Percentiles rank a stretch among this genome's conserved stretches.
Conservation (phyloP, 2,888 invertebrate species). For the Harpalus rubripes region DNA sequence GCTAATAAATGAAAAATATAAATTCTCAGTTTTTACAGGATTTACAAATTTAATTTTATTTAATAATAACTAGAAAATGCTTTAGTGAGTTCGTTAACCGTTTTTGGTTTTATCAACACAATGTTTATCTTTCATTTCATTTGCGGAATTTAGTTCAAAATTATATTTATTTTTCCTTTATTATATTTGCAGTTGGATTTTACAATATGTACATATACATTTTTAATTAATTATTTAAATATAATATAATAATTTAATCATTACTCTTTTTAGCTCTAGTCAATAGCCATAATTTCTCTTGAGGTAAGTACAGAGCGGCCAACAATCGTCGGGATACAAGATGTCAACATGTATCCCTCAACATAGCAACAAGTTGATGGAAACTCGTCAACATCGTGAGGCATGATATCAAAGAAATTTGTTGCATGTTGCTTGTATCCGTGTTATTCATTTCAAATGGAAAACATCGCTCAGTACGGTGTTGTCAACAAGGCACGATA, state of each 20-base stretch:
- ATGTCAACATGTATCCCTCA: no score
- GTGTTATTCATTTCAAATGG: no score
- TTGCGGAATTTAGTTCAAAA: not conserved
- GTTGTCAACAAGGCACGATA: no score
- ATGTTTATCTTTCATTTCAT: not conserved
- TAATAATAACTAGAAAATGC: not conserved
- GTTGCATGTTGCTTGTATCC: no score
- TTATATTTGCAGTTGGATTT: not conserved
- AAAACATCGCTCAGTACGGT: no score
- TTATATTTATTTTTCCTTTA: not conserved
- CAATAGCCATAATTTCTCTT: no score
- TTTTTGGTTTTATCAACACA: not conserved
- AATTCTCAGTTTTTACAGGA: not conserved
- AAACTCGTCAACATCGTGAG: no score
- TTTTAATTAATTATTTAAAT: not conserved
- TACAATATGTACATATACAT: not conserved
- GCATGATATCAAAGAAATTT: no score
- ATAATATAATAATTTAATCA: not conserved
- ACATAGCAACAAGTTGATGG: no score
- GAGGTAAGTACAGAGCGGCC: no score
- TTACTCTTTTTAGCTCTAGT: not conserved
- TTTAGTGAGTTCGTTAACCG: not conserved
- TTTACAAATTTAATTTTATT: not conserved
- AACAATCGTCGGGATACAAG: no score
- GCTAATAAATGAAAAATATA: not conserved